Percentiles rank a stretch among this genome's conserved stretches.
phyloP scores from a whole-genome alignment of 2,113 vertebrate species.

The Bettongia penicillata region DNA sequence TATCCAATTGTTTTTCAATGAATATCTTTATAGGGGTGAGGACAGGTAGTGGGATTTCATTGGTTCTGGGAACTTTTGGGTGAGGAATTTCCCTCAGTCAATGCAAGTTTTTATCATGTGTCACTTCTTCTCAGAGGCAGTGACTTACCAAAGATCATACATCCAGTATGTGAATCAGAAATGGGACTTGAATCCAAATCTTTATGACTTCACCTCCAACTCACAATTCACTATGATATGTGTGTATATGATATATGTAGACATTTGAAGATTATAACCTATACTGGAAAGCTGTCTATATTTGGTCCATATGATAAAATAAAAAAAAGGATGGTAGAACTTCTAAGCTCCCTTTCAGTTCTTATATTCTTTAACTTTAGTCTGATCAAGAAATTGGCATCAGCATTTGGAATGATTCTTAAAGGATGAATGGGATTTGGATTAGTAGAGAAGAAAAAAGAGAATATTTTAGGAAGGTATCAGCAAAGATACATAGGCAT shows the following conservation, averaged over 20 bases:
- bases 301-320: not conserved
- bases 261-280: not conserved
- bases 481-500: not conserved
- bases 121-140: not conserved
- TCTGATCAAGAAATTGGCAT: not conserved
- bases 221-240: not conserved
- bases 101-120: not conserved
- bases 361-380: not conserved
- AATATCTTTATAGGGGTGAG: not conserved
- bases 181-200: not conserved
- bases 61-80: not conserved
- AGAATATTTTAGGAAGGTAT: not conserved
- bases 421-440: not conserved
- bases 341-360: not conserved
- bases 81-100: not conserved
- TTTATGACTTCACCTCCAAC: not conserved
- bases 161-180: not conserved
- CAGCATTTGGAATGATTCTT: not conserved
- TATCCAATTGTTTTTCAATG: not conserved
- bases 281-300: not conserved
- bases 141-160: not conserved
- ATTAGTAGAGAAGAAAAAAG: not conserved
- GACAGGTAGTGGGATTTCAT: not conserved
- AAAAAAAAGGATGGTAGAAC: not conserved
- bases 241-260: not conserved